Percentiles rank a stretch among this genome's conserved stretches.
These are phyloP conservation scores for Mugil cephalus DNA, from an alignment of 2,113 vertebrate genomes.

Conservation along the genomic window DNA sequence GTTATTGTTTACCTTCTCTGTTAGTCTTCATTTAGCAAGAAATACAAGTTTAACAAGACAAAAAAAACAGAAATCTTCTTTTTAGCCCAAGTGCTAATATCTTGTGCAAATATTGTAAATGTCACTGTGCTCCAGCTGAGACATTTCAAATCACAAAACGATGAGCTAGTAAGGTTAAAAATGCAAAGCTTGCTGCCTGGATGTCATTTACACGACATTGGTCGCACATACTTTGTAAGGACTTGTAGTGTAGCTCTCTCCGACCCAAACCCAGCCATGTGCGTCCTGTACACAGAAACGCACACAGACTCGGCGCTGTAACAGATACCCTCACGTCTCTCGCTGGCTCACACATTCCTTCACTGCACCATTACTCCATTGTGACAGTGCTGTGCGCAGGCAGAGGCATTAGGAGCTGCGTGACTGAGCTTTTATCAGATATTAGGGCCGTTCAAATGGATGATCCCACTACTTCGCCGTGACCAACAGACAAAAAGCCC, in stretches of 20 bases:
- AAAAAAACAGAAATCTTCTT: background rate
- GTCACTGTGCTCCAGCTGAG: background rate
- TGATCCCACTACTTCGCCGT: constrained; percentile 70
- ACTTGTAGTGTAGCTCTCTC: background rate
- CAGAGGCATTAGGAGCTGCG: constrained; percentile 62
- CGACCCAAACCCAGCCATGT: background rate
- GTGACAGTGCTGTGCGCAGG: constrained; percentile 45
- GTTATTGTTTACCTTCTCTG: background rate
- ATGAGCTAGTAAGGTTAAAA: background rate
- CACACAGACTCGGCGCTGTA: constrained; percentile 4
- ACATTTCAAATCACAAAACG: background rate
- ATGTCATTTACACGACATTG: background rate
- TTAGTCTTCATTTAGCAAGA: background rate
- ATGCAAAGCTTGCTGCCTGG: background rate
- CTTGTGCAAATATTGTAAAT: background rate
- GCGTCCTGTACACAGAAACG: background rate
- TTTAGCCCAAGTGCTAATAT: background rate
- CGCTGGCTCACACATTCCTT: constrained; percentile 52
- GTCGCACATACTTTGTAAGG: background rate
- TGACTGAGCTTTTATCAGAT: constrained; percentile 79
- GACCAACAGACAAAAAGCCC: constrained; percentile 74
- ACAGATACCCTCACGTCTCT: constrained; percentile 26
- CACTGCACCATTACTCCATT: constrained; percentile 57
- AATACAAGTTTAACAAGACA: background rate
- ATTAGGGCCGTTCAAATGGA: constrained; percentile 74